phyloP scores from a whole-genome alignment of 2,797 vertebrate species.

The Xenopus petersii region DNA sequence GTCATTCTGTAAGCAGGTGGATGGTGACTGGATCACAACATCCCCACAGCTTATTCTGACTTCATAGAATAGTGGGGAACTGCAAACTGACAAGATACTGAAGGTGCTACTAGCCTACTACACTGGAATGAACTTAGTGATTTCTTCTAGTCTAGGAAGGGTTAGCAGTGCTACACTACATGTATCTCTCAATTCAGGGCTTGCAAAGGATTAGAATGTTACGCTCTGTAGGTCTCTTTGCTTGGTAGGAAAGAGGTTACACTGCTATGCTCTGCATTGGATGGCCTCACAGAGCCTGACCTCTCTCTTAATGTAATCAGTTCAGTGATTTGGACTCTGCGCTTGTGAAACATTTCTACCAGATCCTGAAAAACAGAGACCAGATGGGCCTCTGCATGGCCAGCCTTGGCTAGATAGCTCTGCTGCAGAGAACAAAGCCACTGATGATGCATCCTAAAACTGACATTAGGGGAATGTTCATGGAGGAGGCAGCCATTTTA shows the following conservation, averaged over 20 bases:
- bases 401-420: slow-evolving; percentile 37
- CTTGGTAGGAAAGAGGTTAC: slow-evolving; percentile 33
- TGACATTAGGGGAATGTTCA: slow-evolving; percentile 23
- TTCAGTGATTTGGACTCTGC: slow-evolving; percentile 45
- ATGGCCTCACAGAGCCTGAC: slow-evolving; percentile 39
- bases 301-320: slow-evolving; percentile 43
- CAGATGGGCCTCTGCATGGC: slow-evolving; percentile 46
- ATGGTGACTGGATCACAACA: slow-evolving; percentile 55
- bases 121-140: no score
- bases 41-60: slow-evolving; percentile 33
- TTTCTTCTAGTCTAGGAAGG: background rate
- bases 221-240: background rate
- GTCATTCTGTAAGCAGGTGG: slow-evolving; percentile 27
- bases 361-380: slow-evolving; percentile 38
- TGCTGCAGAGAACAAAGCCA: slow-evolving; percentile 39
- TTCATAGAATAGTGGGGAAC: slow-evolving; percentile 24
- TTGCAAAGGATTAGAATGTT: background rate
- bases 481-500: slow-evolving; percentile 11
- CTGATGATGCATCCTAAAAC: slow-evolving; percentile 16
- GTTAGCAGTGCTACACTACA: background rate
- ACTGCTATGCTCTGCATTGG: slow-evolving; percentile 31
- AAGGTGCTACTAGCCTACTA: no score
- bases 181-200: background rate
- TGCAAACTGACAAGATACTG: slow-evolving; percentile 18
- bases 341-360: slow-evolving; percentile 36